Evolutionary conservation across 2,113 vertebrate genomes (phyloP).

Genomic region (Oryzias melastigma): DNA sequence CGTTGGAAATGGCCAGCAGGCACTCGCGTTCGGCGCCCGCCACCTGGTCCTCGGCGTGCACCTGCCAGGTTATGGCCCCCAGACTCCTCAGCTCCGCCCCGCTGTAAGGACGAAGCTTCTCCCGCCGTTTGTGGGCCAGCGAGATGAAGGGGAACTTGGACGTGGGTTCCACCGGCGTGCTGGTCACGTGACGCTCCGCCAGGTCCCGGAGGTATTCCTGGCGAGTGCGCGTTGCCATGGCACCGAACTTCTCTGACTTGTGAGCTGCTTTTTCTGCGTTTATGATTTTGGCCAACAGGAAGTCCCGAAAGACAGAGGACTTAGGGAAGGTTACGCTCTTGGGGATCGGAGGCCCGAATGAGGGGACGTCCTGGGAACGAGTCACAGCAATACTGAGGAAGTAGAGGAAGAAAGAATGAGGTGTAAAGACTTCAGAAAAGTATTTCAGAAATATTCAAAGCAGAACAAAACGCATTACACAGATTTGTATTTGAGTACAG

Average conservation of each 20-base stretch:
- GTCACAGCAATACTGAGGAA: conserved; percentile 88
- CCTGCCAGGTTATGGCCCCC: conserved; percentile 88
- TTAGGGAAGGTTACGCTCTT: conserved; percentile 95
- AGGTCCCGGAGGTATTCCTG: conserved; percentile 95
- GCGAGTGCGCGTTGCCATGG: conserved; percentile 93
- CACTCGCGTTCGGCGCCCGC: conserved; percentile 89
- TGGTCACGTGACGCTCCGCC: conserved; percentile 94
- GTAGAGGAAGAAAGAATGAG: neutral
- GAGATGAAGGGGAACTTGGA: conserved; percentile 96
- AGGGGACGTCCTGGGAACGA: conserved; percentile 93
- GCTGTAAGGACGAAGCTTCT: conserved; percentile 87
- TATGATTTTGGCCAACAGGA: conserved; percentile 93
- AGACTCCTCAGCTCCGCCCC: conserved; percentile 90
- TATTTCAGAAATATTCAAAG: neutral
- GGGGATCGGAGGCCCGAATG: conserved; percentile 93
- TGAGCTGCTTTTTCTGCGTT: conserved; percentile 96
- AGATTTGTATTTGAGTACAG: conserved; percentile 6
- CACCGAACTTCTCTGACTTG: conserved; percentile 94
- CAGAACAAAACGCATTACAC: conserved; percentile 13
- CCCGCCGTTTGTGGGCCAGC: conserved; percentile 91
- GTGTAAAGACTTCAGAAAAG: neutral
- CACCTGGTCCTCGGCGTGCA: conserved; percentile 90
- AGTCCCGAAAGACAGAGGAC: conserved; percentile 97
- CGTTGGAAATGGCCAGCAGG: conserved; percentile 89
- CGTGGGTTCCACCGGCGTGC: conserved; percentile 89